Base-by-base conservation (phyloP, 1,140 invertebrate genomes). In the Megalopta genalis region DNA sequence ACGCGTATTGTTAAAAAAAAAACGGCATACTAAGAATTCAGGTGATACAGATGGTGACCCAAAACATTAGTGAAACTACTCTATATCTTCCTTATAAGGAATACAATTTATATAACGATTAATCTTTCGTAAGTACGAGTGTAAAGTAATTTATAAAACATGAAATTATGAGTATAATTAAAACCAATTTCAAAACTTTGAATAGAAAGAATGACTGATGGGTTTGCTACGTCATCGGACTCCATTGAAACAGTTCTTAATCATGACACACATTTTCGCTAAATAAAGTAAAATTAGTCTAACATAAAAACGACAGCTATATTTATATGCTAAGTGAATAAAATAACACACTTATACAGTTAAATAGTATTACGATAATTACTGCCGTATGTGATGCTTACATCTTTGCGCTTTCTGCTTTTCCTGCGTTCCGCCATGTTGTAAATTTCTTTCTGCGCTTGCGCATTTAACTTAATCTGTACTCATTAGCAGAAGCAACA, bases 371-470 rank as follows among this genome's bases (percentile, higher is more conserved):
- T 18, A 27, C 0, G 16, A 84, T 71, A 84, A 67, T 72, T 78
- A 75, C 67, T 54, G 52, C 76, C 67, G 85, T 88, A 89, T 86
- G 80, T 78, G 75, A 88, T 85, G 92, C 93, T 94, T 94, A 96
- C 96, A 91, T 96, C 95, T 94, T 96, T 96, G 80, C 95, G 95
- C 86, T 95, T 96, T 91, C 95, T 95, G 88, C 94, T 95, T 94
- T 95, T 96, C 90, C 94, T 95, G 90, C 96, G 96, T 86, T 96
- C 96, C 92, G 95, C 95, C 95, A 96, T 96, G 89, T 93, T 95
- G 93, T 88, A 84, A 90, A 88, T 90, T 85, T 57, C 69, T 72
- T 74, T 60, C 63, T 60, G 83, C 86, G 82, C 87, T 70, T 85
- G 80, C 86, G 84, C 62, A 70, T 14, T 82, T 16, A 77, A 60